Base-by-base conservation (phyloP, 2,888 invertebrate species). In the Scrobipalpa costella region DNA sequence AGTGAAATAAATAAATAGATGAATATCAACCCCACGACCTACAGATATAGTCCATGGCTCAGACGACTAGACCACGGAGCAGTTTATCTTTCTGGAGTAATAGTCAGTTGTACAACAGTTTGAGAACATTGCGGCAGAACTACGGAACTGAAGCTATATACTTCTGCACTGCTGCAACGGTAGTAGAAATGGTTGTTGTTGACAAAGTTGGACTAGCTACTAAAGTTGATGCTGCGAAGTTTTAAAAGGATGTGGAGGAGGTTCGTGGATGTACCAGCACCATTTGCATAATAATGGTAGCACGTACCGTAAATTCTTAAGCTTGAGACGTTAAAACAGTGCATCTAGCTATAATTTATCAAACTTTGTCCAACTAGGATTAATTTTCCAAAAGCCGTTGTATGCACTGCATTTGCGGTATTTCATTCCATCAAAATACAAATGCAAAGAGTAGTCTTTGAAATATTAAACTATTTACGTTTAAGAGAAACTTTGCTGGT, bases 81-180 rank as follows among this genome's bases (percentile, higher is more conserved):
- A 13, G 13, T 40, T 40, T 11, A 13, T 38, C 7, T 11, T 38
- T 7, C 40, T 44, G 44, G 5, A 15, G 7, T 5, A 44, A 52
- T 21, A 52, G 50, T 27, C 50, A 27, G 50, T 49, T 49, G 8
- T 21, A 50, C 50, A 9, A 21, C 50, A 50, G 21, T 50, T 52
- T 9, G 2, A 52, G 1, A 52, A 52, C 50, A 21, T 52, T 21
- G 11, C 19, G 11, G 11, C 19, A 13, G 21, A 13, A 11, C 13
- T 21, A 52, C 27, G 27, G 49, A 15, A 8, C 49, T 2, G 17
- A 5, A 17, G 36, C n/a, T n/a, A 36, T 13, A 3, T 40, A 40
- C 27, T 27, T 27, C 6, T 44, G 44, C 44, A 40, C 27, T 27
- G 2, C 6, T 44, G 44, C 44, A 44, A 6, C 44, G 44, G 21